Conservation (phyloP, 2,888 invertebrate genomes). For the Orchesellides sinensis region DNA sequence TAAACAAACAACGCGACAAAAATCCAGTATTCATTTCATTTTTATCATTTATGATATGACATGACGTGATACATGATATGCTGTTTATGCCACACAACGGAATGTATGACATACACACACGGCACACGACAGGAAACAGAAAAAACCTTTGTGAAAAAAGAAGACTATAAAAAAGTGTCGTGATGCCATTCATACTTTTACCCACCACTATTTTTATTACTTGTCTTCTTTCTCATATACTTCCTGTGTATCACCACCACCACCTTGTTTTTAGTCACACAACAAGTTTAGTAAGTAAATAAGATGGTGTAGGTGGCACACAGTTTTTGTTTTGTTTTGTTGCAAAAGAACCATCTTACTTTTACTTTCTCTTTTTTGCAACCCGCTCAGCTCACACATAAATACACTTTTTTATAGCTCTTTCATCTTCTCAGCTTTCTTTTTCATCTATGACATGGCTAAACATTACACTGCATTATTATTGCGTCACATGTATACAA, state of each 20-base stretch:
- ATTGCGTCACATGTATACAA: slow-evolving; percentile 6
- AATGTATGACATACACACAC: no score
- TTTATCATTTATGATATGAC: no score
- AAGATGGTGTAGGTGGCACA: not conserved
- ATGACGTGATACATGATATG: no score
- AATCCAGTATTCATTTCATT: not conserved
- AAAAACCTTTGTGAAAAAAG: slow-evolving; percentile 9
- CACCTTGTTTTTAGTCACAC: not conserved
- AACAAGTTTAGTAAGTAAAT: not conserved
- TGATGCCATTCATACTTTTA: slow-evolving; percentile 22
- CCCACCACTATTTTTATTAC: not conserved
- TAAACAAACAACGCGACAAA: not conserved
- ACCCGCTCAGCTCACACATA: not conserved
- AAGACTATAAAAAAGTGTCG: slow-evolving; percentile 24
- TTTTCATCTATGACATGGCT: not conserved
- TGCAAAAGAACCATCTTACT: no score
- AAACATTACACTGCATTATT: slow-evolving; percentile 31
- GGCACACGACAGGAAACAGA: slow-evolving; percentile 26
- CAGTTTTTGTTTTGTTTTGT: not conserved
- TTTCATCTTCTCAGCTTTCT: slow-evolving; percentile 2
- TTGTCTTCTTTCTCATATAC: not conserved
- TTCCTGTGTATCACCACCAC: no score
- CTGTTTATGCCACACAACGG: no score
- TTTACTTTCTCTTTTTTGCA: no score
- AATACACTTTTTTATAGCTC: slow-evolving; percentile 12